phyloP scores from a whole-genome alignment of 2,113 vertebrate species.

The Aspidoscelis tigris region DNA sequence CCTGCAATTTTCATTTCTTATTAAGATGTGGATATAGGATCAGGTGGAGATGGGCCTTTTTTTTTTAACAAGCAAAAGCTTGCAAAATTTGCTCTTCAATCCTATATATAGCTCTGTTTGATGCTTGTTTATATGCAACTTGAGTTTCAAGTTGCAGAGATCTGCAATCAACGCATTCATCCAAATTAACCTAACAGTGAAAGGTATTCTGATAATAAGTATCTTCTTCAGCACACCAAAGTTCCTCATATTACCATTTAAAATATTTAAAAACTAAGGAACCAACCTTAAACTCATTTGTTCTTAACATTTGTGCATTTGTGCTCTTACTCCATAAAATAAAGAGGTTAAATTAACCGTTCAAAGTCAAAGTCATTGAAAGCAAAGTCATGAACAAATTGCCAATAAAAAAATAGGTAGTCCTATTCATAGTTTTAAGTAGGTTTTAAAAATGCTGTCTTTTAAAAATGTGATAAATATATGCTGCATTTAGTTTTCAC shows the following conservation, averaged over 20 bases:
- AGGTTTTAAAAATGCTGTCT: conserved; percentile 16
- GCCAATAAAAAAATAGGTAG: background rate
- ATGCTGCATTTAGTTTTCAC: conserved; percentile 31
- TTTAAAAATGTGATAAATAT: conserved; percentile 17
- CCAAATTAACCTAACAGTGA: background rate
- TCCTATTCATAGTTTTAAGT: conserved; percentile 1
- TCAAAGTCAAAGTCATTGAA: conserved; percentile 26
- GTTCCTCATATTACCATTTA: background rate
- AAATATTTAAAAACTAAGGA: conserved; percentile 12
- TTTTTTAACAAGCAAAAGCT: background rate
- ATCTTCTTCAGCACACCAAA: background rate
- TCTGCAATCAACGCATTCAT: background rate
- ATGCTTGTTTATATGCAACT: background rate
- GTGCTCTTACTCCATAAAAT: conserved; percentile 17
- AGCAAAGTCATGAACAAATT: conserved; percentile 19
- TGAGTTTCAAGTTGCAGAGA: background rate
- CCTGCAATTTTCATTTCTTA: too few relatives aligned
- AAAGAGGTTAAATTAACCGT: conserved; percentile 21
- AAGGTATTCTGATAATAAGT: background rate
- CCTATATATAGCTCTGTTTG: background rate
- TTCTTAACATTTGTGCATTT: background rate
- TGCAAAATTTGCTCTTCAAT: background rate
- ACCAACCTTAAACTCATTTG: conserved; percentile 1
- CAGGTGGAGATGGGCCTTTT: too few relatives aligned
- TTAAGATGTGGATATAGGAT: background rate